A percentile compares a stretch with the other conserved stretches of the same genome.
These are phyloP conservation scores for Drosophila novamexicana DNA, from an alignment of 1,140 invertebrate genomes.

Conservation along the genomic window DNA sequence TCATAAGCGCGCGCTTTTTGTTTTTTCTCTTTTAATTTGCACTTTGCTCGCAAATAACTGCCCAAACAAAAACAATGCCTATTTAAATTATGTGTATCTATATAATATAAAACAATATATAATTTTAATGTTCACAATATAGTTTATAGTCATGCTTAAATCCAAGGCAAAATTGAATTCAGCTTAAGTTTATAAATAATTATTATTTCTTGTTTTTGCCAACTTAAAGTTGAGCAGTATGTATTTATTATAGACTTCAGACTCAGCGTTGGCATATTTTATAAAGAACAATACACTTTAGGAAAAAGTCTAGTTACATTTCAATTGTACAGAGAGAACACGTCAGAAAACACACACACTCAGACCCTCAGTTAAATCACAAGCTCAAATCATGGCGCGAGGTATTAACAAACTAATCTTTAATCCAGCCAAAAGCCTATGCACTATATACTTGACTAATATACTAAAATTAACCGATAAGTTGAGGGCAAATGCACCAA, in stretches of 20 bases:
- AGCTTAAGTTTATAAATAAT: conserved; percentile 39
- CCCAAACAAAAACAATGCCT: too few species aligned
- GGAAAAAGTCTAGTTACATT: conserved; percentile 4
- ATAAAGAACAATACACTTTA: background rate
- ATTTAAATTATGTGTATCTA: conserved; percentile 58
- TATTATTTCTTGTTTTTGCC: conserved; percentile 17
- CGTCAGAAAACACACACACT: conserved; percentile 18
- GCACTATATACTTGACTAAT: conserved; percentile 66
- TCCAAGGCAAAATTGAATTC: conserved; percentile 53
- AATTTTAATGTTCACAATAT: conserved; percentile 53
- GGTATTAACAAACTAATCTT: conserved; percentile 54
- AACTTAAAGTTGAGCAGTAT: conserved; percentile 36
- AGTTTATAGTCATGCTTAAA: conserved; percentile 13
- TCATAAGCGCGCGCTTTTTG: conserved; percentile 10
- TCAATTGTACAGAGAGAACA: conserved; percentile 27
- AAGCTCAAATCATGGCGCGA: conserved; percentile 8
- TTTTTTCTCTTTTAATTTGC: conserved; percentile 32
- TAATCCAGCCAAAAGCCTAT: conserved; percentile 10
- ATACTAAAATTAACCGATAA: conserved; percentile 68
- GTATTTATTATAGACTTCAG: conserved; percentile 41
- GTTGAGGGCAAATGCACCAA: conserved; percentile 52
- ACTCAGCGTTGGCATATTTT: conserved; percentile 1
- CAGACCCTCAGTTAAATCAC: background rate
- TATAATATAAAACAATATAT: conserved; percentile 51
- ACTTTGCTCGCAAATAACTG: conserved; percentile 3